Evolutionary conservation across 2,113 vertebrate species (phyloP), one percentile per base, ranked within the genome.

Genomic region (Serilophus lunatus): DNA sequence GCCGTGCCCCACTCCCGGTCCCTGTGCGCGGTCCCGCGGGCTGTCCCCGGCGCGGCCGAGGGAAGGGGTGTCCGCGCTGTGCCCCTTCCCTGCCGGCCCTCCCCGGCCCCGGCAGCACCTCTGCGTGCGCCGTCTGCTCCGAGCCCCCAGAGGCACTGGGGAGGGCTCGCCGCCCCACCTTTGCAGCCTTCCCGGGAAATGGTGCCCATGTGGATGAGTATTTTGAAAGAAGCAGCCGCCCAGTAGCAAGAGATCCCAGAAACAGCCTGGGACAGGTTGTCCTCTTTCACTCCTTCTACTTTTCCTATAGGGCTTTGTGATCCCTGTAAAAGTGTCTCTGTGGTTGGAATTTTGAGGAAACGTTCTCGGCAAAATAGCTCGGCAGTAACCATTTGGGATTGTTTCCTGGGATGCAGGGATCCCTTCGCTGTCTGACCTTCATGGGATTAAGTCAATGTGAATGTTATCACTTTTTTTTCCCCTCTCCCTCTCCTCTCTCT

Each of bases 401-500:
- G 5, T 49, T 57, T 63, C 31, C 31, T 80, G 35, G 10, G 18
- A 2, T 40, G 38, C 15, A 76, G 9, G 12, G 13, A 20, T 80
- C 18, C 9, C 20, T 83, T 65, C 0, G 0, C 40, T 31, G 1
- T 42, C 13, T 22, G 8, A 35, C 35, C 20, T 49, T 49, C 1
- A 1, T 24, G 53, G 8, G 7, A 36, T 63, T 42, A 13, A 45
- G 25, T 25, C 45, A 61, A 20, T 0, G 0, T 45, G 56, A 75
- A 80, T 1, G 2, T n/a, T 29, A 38, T 13, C 16, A 1, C 20
- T 25, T 57, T 38, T 54, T 49, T 53, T 49, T 47, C 33, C n/a
- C 31, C 13, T 31, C 33, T 36, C 56, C 45, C 25, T 31, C 26
- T n/a, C 19, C 8, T 35, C 15, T 57, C 22, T 29, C 16, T 50